Evolutionary conservation across 2,113 vertebrate species (phyloP).

Genomic region (Poicephalus meyeri): DNA sequence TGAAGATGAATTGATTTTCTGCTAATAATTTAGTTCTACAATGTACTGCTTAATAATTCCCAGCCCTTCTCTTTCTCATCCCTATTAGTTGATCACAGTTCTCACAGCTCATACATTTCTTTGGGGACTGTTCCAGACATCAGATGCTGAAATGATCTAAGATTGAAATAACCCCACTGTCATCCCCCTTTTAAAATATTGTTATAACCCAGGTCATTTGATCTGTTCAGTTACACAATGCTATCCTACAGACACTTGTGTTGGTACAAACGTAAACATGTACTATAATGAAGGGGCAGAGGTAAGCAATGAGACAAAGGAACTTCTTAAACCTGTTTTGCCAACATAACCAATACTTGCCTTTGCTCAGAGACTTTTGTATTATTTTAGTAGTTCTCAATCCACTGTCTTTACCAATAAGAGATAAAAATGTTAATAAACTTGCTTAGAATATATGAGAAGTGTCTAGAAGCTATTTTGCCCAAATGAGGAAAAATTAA

Average conservation of each 20-base stretch:
- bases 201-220: neutral
- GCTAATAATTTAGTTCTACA: neutral
- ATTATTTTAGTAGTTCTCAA: neutral
- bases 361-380: neutral
- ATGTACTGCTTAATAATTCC: neutral
- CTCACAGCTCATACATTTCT: neutral
- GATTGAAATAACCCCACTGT: neutral
- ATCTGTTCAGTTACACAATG: neutral
- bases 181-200: neutral
- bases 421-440: neutral
- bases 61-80: neutral
- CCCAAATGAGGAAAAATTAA: neutral
- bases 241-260: neutral
- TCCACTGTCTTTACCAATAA: neutral
- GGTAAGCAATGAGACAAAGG: neutral
- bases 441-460: neutral
- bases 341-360: neutral
- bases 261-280: neutral
- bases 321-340: neutral
- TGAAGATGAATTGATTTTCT: neutral
- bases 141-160: neutral
- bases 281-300: neutral
- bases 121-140: neutral
- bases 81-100: neutral
- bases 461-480: neutral